These are phyloP conservation scores for Apomyelois bistriatella DNA, from an alignment of 2,888 invertebrate species.

Conservation along the genomic window DNA sequence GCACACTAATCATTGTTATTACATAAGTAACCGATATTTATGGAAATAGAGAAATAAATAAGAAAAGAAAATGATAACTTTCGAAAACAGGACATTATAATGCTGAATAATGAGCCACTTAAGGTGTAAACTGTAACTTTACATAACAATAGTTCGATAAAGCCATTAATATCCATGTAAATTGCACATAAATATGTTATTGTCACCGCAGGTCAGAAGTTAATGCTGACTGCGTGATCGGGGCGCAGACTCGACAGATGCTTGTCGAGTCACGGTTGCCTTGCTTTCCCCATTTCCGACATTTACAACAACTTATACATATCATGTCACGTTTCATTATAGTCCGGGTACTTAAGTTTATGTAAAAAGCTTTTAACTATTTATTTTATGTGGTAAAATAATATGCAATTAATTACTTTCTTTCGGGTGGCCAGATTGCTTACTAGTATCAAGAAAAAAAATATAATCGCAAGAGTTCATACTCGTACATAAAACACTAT, in stretches of 20 bases:
- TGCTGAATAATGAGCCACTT: background rate
- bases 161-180: background rate
- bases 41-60: no score
- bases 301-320: background rate
- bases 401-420: no score
- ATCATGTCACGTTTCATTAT: background rate
- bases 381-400: no score
- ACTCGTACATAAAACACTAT: no score
- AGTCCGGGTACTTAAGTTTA: background rate
- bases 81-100: no score
- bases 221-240: conserved; percentile 24
- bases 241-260: conserved; percentile 27
- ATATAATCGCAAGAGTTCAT: no score
- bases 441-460: no score
- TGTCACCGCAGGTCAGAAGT: conserved; percentile 31
- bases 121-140: background rate
- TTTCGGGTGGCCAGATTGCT: no score
- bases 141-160: background rate
- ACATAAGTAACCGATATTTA: no score
- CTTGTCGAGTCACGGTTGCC: conserved; percentile 50
- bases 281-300: conserved; percentile 38
- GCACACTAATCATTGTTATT: no score
- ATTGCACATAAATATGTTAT: background rate
- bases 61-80: no score
- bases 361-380: background rate